phyloP scores from a whole-genome alignment of 2,113 vertebrate species.

The Drymodes brunneopygia region DNA sequence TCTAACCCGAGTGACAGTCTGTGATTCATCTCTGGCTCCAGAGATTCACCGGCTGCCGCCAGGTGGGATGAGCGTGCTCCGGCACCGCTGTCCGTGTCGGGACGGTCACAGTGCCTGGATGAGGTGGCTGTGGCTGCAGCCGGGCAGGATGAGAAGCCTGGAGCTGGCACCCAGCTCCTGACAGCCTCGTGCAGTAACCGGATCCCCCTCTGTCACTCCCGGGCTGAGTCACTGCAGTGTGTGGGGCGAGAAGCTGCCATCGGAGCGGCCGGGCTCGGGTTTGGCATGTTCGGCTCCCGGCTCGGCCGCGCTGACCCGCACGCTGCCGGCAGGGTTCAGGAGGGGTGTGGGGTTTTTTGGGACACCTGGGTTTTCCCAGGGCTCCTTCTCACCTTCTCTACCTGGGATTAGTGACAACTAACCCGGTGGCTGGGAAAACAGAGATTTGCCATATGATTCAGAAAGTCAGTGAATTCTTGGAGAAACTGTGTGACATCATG shows the following conservation, averaged over 20 bases:
- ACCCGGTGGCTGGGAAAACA: neutral
- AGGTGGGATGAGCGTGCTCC: neutral
- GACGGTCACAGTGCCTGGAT: accelerated
- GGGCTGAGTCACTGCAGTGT: neutral
- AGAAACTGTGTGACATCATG: neutral
- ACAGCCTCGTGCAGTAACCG: neutral
- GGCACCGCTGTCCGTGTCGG: accelerated
- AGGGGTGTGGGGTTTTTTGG: neutral
- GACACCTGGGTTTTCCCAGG: neutral
- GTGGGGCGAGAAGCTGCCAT: neutral
- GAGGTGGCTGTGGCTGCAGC: neutral
- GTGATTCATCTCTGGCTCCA: neutral
- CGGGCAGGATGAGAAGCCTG: neutral
- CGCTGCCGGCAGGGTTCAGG: accelerated
- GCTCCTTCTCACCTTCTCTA: neutral
- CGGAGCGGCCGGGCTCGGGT: accelerated
- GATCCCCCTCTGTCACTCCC: neutral
- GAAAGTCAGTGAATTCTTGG: neutral
- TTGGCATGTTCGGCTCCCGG: accelerated
- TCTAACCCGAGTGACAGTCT: neutral
- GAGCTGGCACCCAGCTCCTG: neutral
- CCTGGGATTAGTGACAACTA: neutral
- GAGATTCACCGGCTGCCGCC: neutral
- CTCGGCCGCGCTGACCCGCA: accelerated
- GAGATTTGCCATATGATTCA: neutral